phyloP scores from a whole-genome alignment of 92 coral and sea anemone genomes.

The Anthopleura xanthogrammica region DNA sequence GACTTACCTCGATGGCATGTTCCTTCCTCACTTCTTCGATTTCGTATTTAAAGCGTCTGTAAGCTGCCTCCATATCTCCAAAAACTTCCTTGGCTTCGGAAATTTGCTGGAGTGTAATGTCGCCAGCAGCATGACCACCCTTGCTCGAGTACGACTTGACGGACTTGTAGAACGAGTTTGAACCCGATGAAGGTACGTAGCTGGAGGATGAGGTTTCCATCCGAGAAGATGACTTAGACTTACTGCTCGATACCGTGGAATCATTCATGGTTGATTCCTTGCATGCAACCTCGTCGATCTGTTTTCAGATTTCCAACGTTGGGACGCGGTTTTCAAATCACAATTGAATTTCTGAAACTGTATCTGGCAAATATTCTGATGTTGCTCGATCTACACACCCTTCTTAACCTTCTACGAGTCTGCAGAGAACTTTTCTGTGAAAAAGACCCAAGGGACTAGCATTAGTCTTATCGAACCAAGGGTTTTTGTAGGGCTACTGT shows the following conservation, averaged over 20 bases:
- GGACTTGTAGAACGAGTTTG: slow-evolving; percentile 41
- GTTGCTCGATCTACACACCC: slow-evolving; percentile 43
- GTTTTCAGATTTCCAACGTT: slow-evolving; percentile 13
- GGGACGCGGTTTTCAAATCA: slow-evolving; percentile 7
- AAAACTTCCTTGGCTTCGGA: slow-evolving; percentile 92
- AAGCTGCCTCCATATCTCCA: slow-evolving; percentile 89
- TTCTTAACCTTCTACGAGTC: slow-evolving; percentile 9
- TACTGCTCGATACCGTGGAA: slow-evolving; percentile 15
- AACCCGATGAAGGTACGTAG: slow-evolving; percentile 26
- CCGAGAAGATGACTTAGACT: slow-evolving; percentile 38
- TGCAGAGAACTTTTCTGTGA: slow-evolving; percentile 35
- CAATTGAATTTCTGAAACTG: not conserved
- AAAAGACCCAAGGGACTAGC: slow-evolving; percentile 42
- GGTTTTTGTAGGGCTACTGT: slow-evolving; percentile 41
- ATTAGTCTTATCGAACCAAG: slow-evolving; percentile 22
- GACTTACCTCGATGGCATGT: slow-evolving; percentile 86
- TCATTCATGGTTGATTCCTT: slow-evolving; percentile 27
- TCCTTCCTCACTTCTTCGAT: slow-evolving; percentile 82
- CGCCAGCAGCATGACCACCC: slow-evolving; percentile 45
- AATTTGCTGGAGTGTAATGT: slow-evolving; percentile 86
- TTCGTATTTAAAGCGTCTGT: slow-evolving; percentile 75
- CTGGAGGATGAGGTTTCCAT: slow-evolving; percentile 5
- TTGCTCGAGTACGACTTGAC: slow-evolving; percentile 57
- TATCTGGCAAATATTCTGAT: slow-evolving; percentile 20
- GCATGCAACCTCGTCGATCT: slow-evolving; percentile 26